These are phyloP conservation scores for Homarus gammarus DNA, from an alignment of 2,888 invertebrate species.

Conservation along the genomic window DNA sequence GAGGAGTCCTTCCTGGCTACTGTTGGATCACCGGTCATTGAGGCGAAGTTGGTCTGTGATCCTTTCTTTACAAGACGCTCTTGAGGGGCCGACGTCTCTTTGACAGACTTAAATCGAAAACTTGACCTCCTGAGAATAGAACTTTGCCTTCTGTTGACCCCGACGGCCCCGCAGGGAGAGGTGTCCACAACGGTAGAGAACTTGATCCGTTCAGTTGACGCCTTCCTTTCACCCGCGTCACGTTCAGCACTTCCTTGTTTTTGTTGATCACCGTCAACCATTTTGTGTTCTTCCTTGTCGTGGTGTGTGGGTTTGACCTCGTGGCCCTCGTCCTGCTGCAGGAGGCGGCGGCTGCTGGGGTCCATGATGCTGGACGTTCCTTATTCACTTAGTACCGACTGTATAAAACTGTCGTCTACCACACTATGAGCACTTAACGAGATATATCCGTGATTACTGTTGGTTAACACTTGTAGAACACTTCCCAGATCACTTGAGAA, in stretches of 20 bases:
- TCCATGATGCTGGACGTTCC: constrained; percentile 32
- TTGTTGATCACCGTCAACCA: background rate
- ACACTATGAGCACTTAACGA: too few species aligned
- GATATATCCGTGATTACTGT: too few species aligned
- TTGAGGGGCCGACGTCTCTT: background rate
- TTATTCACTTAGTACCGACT: too few species aligned
- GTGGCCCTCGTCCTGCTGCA: background rate
- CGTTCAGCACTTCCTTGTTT: background rate
- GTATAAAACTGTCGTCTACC: too few species aligned
- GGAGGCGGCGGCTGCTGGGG: background rate
- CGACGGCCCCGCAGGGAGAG: background rate
- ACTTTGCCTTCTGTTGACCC: background rate
- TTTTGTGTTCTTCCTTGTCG: background rate
- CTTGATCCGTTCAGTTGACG: background rate
- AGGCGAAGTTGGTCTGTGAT: constrained; percentile 4
- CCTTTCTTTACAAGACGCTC: constrained; percentile 5
- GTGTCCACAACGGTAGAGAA: background rate
- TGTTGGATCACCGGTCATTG: background rate
- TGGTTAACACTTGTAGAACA: too few species aligned
- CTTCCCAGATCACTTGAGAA: background rate
- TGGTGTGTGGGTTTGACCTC: background rate
- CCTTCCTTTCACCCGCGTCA: background rate
- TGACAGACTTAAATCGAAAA: background rate
- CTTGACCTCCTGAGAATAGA: constrained; percentile 5
- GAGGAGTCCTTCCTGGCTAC: constrained; percentile 39